These are phyloP conservation scores for Drosophila paucipuncta DNA, from an alignment of 2,888 invertebrate genomes.

Conservation along the genomic window DNA sequence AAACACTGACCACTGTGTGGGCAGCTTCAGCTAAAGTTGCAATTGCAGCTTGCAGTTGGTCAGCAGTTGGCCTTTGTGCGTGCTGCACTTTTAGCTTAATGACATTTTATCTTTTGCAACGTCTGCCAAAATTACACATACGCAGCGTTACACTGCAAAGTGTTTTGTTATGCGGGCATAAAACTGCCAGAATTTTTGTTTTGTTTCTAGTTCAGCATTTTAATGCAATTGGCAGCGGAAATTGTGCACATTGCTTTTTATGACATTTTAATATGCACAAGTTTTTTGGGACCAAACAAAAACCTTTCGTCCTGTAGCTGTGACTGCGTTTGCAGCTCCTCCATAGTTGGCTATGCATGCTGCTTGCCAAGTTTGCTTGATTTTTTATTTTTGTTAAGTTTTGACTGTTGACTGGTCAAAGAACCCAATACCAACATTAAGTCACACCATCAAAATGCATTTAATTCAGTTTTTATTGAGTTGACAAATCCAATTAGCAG, in stretches of 20 bases:
- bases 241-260: constrained; percentile 81
- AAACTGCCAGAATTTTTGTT: constrained; percentile 54
- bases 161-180: constrained; percentile 72
- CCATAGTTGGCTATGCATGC: constrained; percentile 62
- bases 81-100: constrained; percentile 80
- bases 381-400: constrained; percentile 8
- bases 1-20: constrained; percentile 74
- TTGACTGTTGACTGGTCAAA: constrained; percentile 60
- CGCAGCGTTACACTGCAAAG: constrained; percentile 60
- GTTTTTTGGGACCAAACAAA: constrained; percentile 52
- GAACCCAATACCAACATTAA: constrained; percentile 53
- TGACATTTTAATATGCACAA: constrained; percentile 84
- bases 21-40: constrained; percentile 51
- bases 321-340: constrained; percentile 7
- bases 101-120: constrained; percentile 72
- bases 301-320: constrained; percentile 40
- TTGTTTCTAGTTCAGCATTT: constrained; percentile 47
- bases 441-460: constrained; percentile 74
- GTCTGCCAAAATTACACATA: constrained; percentile 66
- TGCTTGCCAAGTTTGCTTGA: constrained; percentile 54
- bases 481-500: constrained; percentile 78
- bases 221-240: constrained; percentile 83
- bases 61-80: constrained; percentile 44
- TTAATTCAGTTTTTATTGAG: constrained; percentile 79
- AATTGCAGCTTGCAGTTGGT: constrained; percentile 15